Percentiles rank a stretch among this genome's conserved stretches.
These are phyloP conservation scores for Orthosia gracilis DNA, from an alignment of 2,888 invertebrate species.

Conservation along the genomic window DNA sequence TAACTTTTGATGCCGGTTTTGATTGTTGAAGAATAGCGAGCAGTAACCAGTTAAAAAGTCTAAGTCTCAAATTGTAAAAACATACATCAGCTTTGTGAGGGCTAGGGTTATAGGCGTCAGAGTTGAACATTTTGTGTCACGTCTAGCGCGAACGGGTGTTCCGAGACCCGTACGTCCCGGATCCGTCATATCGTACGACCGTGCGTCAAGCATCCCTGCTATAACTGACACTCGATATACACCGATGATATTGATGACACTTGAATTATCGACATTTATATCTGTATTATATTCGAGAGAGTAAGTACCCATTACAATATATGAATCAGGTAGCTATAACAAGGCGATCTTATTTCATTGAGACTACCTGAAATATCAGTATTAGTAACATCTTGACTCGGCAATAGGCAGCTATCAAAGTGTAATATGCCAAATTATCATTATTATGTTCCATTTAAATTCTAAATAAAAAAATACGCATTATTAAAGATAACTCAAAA, in stretches of 20 bases:
- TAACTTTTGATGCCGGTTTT: too few relatives aligned
- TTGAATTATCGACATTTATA: background rate
- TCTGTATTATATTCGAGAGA: background rate
- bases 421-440: background rate
- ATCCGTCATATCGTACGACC: constrained; percentile 10
- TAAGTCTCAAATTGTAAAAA: background rate
- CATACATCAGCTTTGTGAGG: background rate
- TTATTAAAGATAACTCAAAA: too few relatives aligned
- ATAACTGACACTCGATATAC: constrained; percentile 32
- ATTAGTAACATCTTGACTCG: background rate
- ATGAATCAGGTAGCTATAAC: too few relatives aligned
- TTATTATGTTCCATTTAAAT: background rate
- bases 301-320: too few relatives aligned
- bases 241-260: constrained; percentile 21
- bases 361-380: background rate
- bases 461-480: too few relatives aligned
- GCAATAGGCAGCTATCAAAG: background rate
- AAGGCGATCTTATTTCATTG: constrained; percentile 12
- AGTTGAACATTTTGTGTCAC: constrained; percentile 5
- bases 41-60: background rate
- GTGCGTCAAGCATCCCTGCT: constrained; percentile 9
- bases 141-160: background rate
- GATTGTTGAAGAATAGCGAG: background rate
- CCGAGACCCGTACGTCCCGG: background rate
- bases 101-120: background rate